Conservation (phyloP, 2,113 vertebrate species). For the Oreocharis arfaki region DNA sequence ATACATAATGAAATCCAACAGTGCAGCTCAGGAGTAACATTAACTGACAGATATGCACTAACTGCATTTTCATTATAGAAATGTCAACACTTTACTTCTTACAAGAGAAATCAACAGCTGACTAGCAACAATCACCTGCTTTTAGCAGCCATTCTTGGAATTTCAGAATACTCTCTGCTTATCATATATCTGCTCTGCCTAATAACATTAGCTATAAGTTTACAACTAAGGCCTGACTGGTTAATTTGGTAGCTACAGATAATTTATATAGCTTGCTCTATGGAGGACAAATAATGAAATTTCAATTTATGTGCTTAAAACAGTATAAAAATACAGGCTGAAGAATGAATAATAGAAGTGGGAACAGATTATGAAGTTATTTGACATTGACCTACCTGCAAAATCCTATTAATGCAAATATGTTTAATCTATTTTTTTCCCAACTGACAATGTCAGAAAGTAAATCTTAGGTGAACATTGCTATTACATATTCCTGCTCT, state of each 20-base stretch:
- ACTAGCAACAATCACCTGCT: neutral
- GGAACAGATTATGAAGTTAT: neutral
- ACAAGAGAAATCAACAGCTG: neutral
- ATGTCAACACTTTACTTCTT: constrained; percentile 16
- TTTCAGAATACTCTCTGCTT: neutral
- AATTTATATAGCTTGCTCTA: neutral
- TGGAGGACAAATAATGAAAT: neutral
- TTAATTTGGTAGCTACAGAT: neutral
- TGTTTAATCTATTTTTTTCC: neutral
- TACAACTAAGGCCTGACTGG: neutral
- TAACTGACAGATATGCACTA: constrained; percentile 16
- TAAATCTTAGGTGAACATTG: neutral
- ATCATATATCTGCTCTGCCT: neutral
- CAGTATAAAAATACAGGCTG: neutral
- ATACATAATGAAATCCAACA: constrained; percentile 33
- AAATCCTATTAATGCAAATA: neutral
- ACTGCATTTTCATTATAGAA: constrained; percentile 33
- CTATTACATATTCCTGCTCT: neutral
- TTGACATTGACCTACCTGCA: neutral
- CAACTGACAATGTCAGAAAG: neutral
- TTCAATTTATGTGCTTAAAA: neutral
- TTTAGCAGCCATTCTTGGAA: neutral
- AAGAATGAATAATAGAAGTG: neutral
- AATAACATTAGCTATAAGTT: neutral
- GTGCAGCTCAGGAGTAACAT: neutral